A percentile compares a stretch with the other conserved stretches of the same genome.
Conservation (phyloP, 37 sponge, comb jelly and placozoan genomes). For the Corticium candelabrum region DNA sequence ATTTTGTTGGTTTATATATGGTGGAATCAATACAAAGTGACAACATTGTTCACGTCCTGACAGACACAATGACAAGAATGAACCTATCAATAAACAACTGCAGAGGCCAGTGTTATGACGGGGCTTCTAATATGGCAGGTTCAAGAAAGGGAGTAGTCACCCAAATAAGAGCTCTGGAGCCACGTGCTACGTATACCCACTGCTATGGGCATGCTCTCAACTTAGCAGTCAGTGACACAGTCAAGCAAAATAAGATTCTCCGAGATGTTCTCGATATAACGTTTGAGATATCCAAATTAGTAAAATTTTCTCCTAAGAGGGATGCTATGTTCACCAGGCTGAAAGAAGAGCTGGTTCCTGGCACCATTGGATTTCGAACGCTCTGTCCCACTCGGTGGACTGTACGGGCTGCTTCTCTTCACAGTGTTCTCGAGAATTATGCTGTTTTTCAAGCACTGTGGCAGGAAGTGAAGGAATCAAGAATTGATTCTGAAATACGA, state of each 20-base stretch:
- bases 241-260: constrained; percentile 19
- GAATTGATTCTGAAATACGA: constrained; percentile 26
- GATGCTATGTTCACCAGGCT: constrained; percentile 20
- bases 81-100: constrained; percentile 19
- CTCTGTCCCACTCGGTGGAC: constrained; percentile 41
- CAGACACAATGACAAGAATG: constrained; percentile 22
- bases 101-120: constrained; percentile 35
- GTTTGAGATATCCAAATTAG: constrained; percentile 37
- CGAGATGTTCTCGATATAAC: constrained; percentile 34
- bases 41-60: constrained; percentile 17
- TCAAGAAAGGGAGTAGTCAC: constrained; percentile 18
- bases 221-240: constrained; percentile 21
- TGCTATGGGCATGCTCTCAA: no score
- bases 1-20: constrained; percentile 10
- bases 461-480: constrained; percentile 17
- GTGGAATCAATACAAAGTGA: constrained; percentile 11
- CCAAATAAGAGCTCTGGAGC: constrained; percentile 26
- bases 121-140: constrained; percentile 33
- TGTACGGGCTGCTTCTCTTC: constrained; percentile 16
- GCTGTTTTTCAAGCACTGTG: constrained; percentile 21
- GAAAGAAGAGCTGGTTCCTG: constrained; percentile 17
- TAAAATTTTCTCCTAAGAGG: constrained; percentile 30
- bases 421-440: constrained; percentile 25
- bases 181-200: constrained; percentile 43
- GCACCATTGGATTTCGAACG: constrained; percentile 26